Base-by-base conservation (phyloP, 2,113 vertebrate genomes). In the Tretioscincus oriximinensis region DNA sequence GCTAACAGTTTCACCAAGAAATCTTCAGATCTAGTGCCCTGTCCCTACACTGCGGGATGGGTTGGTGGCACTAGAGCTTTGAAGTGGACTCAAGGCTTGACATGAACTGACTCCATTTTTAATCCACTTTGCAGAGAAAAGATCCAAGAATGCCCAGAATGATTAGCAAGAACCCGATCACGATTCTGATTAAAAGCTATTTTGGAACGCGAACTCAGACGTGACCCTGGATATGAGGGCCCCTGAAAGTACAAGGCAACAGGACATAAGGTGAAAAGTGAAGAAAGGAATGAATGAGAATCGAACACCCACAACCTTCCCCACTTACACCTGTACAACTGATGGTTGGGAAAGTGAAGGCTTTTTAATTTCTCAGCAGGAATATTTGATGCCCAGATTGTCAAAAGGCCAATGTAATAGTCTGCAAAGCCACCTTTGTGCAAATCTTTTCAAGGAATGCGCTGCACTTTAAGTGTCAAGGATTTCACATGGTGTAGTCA, bases 391-490 rank as follows among this genome's bases (percentile, higher is more conserved):
- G 81, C 1, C 66, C 12, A 88, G 68, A 69, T 78, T 10, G 60
- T 49, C 68, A 68, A 11, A 35, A 88, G 11, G 68, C n/a, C 77
- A 76, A 88, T 70, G 26, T 35, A 76, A 47, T 84, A 76, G 21
- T 41, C 26, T 71, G 76, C 11, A 77, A 24, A 65, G 63, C 35
- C 5, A 60, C 9, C 14, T 80, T 89, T 78, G 65, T 7, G 54
- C 28, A 4, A 41, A 73, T 5, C 71, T 90, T 88, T 80, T 2
- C 64, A 76, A 80, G 76, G 73, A 83, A 5, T 0, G 7, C 72
- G 2, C 7, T 85, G 84, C 21, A 60, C 78, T 89, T 86, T 84
- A 65, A 41, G 47, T 78, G 67, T 84, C 82, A 85, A 80, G 84
- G 11, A 84, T 60, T 61, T 85, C 9, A 58, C 84, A 9, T 77